Evolutionary conservation across 2,797 vertebrate species (phyloP), one percentile per base, ranked within the genome.

Genomic region (Setipinna tenuifilis): DNA sequence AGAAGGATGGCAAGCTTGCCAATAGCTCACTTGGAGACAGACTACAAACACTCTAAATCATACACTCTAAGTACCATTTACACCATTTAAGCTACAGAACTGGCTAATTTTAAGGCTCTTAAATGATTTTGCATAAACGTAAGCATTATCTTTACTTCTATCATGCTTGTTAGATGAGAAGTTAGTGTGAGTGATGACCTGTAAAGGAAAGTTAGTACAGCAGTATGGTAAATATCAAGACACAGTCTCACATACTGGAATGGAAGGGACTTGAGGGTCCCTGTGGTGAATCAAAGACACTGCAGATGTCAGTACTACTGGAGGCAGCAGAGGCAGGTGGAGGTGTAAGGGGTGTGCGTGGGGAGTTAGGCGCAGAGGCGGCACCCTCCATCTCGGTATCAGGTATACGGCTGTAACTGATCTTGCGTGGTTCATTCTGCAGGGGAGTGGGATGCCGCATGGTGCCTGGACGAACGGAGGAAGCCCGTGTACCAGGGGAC

Each of bases 331-430:
- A 99, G 23, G 97, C 95, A 4, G 96, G 97, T 0, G 97, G 98
- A 0, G 98, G 98, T 0, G 98, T 99, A 85, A 99, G 89, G 0
- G 98, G 98, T 0, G 98, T 99, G 31, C 97, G 93, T 14, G 98
- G 98, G 0, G 98, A 99, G 90, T 98, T 98, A 0, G 98, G 98
- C 0, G 97, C 97, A 0, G 98, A 99, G 0, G 95, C 95, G 0
- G 95, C 93, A 0, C 96, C 95, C 87, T 99, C 98, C 0, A 93
- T 94, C 89, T 99, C 98, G 0, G 95, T 98, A 92, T 99, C 98
- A 0, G 97, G 97, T 88, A 99, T 98, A 82, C 98, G 96, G 91
- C 98, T 99, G 84, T 99, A 99, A 90, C 98, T 99, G 86, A 99
- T 99, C 92, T 99, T 99, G 12, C 97, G 93, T 0, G 97, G 98